Base-by-base conservation (phyloP, 2,797 vertebrate genomes). In the Melanogrammus aeglefinus region DNA sequence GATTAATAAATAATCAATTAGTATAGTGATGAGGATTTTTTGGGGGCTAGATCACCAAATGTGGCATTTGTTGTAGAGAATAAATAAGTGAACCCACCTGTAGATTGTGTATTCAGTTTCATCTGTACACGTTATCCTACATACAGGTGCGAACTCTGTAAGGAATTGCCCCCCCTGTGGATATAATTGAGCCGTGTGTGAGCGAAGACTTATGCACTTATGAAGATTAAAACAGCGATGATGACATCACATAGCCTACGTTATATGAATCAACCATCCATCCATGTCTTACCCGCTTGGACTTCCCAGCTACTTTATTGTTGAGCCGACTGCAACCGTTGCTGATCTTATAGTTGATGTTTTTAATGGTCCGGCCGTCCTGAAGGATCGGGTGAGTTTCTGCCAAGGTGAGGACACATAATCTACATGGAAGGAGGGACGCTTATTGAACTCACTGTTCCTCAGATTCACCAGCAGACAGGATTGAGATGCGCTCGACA, bases 241-340 rank as follows among this genome's bases (percentile, higher is more conserved):
- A 47, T 47, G 44, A 47, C 12, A 47, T 16, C 44, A 16, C 44
- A 47, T 47, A 47, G 16, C 38, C 13, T 69, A 69, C 63, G 6
- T n/a, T n/a, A 70, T 7, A 70, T 70, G 5, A 29, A 27, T 29
- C n/a, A n/a, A n/a, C n/a, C n/a, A n/a, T n/a, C n/a, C n/a, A n/a
- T n/a, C n/a, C 14, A 14, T 33, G 27, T 71, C 24, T 71, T 94
- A 99, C 98, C 95, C 97, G 91, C 90, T 99, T 99, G 74, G 97
- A 98, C 78, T 99, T 99, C 75, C 98, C 98, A 44, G 96, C 98
- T 18, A 99, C 98, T 91, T 97, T 98, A 89, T 99, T 99, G 81
- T 97, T 94, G 69, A 99, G 95, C 12, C 98, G 95, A 92, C 97
- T 99, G 92, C 98, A 99, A 86, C 95, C 95, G 36, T 95, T 94